These are phyloP conservation scores for Rugalucina vietnamica DNA, from an alignment of 2,888 invertebrate species.

Conservation along the genomic window DNA sequence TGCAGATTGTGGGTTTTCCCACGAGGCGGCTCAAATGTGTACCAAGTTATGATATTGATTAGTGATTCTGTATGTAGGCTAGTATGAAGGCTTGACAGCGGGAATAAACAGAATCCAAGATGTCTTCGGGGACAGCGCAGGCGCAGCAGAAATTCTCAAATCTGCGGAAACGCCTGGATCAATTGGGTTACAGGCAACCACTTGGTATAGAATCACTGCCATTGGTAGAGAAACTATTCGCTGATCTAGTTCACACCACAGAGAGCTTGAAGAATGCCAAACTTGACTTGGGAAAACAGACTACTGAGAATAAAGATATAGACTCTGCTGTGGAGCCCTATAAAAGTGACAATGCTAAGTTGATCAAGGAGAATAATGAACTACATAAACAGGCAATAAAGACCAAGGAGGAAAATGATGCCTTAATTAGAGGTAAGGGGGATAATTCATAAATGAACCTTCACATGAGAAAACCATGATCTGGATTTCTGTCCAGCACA, in stretches of 20 bases:
- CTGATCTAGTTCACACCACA: constrained; percentile 94
- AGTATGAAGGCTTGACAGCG: constrained; percentile 1
- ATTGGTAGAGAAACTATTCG: constrained; percentile 91
- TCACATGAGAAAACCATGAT: no score
- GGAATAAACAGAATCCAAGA: constrained; percentile 19
- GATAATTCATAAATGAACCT: no score
- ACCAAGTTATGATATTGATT: no score
- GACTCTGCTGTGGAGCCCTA: constrained; percentile 81
- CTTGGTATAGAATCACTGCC: constrained; percentile 91
- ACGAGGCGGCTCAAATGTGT: no score
- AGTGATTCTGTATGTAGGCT: background rate
- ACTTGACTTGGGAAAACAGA: constrained; percentile 83
- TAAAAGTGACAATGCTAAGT: constrained; percentile 83
- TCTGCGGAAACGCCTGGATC: constrained; percentile 90
- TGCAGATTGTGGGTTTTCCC: no score
- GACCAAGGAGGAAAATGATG: constrained; percentile 80
- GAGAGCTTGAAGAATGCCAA: constrained; percentile 93
- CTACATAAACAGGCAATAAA: constrained; percentile 82
- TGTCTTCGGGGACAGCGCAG: constrained; percentile 63
- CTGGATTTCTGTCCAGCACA: no score
- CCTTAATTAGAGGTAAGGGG: constrained; percentile 78
- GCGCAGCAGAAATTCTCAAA: constrained; percentile 83
- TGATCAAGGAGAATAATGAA: constrained; percentile 84
- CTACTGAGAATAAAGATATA: constrained; percentile 67
- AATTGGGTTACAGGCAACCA: constrained; percentile 91